Percentiles rank a stretch among this genome's conserved stretches.
phyloP scores from a whole-genome alignment of 1,140 invertebrate genomes.

The Drosophila asahinai region DNA sequence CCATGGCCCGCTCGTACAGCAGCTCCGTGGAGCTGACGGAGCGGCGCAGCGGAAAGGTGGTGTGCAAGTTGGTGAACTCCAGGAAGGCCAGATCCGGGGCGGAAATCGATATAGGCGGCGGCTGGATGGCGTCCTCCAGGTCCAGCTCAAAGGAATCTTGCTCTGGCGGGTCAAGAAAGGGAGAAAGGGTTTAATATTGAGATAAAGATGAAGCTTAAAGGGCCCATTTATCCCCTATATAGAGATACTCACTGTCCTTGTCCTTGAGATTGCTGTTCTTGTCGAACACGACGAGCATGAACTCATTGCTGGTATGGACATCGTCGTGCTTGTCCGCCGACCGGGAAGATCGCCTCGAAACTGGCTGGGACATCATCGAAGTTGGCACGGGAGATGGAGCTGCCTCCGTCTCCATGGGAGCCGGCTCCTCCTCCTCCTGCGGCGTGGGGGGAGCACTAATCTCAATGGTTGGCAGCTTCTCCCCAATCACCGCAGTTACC shows the following conservation, averaged over 20 bases:
- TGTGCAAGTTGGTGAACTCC: constrained; percentile 85
- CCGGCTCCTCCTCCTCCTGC: constrained; percentile 9
- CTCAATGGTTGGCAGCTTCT: constrained; percentile 73
- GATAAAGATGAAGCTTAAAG: neutral
- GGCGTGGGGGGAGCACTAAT: constrained; percentile 76
- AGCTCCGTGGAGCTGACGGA: constrained; percentile 93
- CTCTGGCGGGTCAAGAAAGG: constrained; percentile 56
- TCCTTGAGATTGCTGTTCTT: constrained; percentile 86
- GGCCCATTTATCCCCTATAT: neutral
- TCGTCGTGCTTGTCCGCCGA: constrained; percentile 77
- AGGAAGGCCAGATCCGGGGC: constrained; percentile 89
- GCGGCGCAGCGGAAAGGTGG: constrained; percentile 86
- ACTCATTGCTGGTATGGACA: constrained; percentile 88
- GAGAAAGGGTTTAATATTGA: constrained; percentile 1
- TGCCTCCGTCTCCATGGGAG: neutral
- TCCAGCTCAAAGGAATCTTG: constrained; percentile 88
- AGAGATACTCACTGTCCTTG: constrained; percentile 85
- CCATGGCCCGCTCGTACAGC: constrained; percentile 92
- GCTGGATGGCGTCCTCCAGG: constrained; percentile 88
- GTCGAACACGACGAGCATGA: constrained; percentile 92
- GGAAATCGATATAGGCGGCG: constrained; percentile 92
- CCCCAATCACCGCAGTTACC: constrained; percentile 47
- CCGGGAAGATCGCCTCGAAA: constrained; percentile 34
- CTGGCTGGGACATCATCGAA: neutral
- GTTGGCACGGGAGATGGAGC: constrained; percentile 19